Base-by-base conservation (phyloP, 2,888 invertebrate species). In the Cylloceria caligata region DNA sequence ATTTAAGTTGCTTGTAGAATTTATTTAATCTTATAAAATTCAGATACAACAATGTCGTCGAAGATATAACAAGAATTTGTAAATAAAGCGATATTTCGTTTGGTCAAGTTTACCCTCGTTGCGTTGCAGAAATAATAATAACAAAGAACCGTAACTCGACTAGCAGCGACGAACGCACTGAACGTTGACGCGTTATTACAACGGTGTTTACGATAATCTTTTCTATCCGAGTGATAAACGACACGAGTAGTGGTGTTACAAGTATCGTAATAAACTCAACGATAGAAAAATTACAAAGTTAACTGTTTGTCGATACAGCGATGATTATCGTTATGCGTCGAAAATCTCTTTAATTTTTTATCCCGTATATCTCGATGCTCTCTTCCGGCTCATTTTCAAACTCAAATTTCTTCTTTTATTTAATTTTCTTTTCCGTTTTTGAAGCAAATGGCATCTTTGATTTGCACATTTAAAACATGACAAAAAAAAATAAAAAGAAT, bases 1-100 rank as follows among this genome's bases (percentile, higher is more conserved):
- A 67, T 52, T 52, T 67, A 36, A 73, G 68, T 87, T 91, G 90
- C 91, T 87, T 89, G 88, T 88, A 89, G 85, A 87, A 86, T 92
- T 90, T 91, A 91, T 91, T 90, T 88, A 88, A 82, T 87, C 85
- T 91, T 92, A 91, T 89, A 84, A 89, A 86, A 86, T 87, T 88
- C 87, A 89, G 87, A 87, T 87, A 89, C 86, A 88, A 89, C 88
- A 86, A 80, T 81, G 69, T 81, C 83, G 83, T 84, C 60, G 36
- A 60, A 80, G 71, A 80, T 83, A 16, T 80, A 11, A 2, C 7
- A 52, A 0, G 9, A 3, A 42, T 42, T 42, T 24, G 19, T 21
- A 19, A 42, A 57, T 36, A n/a, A 16, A 3, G 42, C n/a, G 42
- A 45, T 24, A 65, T 52, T 9, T 62, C 47, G n/a, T 49, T 52